phyloP scores from a whole-genome alignment of 2,888 invertebrate genomes.

The Steinernema scapterisci region DNA sequence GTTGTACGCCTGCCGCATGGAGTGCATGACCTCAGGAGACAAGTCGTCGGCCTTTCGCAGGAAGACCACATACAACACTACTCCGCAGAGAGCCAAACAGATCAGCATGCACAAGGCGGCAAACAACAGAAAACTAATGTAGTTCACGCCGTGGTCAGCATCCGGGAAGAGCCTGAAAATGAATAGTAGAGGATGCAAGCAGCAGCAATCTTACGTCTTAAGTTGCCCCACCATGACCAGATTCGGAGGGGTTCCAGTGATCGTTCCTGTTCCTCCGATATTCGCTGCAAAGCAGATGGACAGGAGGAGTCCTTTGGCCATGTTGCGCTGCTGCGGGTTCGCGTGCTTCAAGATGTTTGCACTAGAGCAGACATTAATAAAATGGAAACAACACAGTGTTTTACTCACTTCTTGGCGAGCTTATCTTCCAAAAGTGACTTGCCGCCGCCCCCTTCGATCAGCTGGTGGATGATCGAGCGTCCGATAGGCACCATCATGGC shows the following conservation, averaged over 20 bases:
- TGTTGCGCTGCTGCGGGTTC: conserved; percentile 19
- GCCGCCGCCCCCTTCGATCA: conserved; percentile 36
- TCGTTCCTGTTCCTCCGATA: conserved; percentile 55
- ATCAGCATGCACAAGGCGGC: conserved; percentile 50
- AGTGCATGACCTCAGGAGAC: conserved; percentile 49
- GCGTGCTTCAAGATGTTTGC: conserved; percentile 36
- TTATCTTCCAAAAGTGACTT: not conserved
- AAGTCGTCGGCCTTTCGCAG: conserved; percentile 50
- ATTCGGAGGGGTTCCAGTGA: conserved; percentile 59
- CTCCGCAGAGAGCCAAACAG: conserved; percentile 40
- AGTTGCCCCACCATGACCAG: conserved; percentile 52
- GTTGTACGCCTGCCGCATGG: conserved; percentile 53
- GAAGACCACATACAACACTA: conserved; percentile 41
- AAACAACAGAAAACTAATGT: conserved; percentile 51
- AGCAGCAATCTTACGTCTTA: conserved; percentile 39
- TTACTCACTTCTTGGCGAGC: not conserved
- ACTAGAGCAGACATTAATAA: conserved; percentile 11
- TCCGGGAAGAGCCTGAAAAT: conserved; percentile 46
- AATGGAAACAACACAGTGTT: not conserved
- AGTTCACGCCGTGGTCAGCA: conserved; percentile 48
- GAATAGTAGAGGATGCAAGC: not conserved
- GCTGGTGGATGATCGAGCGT: conserved; percentile 50
- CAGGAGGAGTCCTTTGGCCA: conserved; percentile 56
- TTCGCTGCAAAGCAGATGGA: conserved; percentile 57
- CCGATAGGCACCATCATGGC: conserved; percentile 61